Evolutionary conservation across 2,888 invertebrate genomes (phyloP), one percentile per base, ranked within the genome.

Genomic region (Scaptomyza reducta): DNA sequence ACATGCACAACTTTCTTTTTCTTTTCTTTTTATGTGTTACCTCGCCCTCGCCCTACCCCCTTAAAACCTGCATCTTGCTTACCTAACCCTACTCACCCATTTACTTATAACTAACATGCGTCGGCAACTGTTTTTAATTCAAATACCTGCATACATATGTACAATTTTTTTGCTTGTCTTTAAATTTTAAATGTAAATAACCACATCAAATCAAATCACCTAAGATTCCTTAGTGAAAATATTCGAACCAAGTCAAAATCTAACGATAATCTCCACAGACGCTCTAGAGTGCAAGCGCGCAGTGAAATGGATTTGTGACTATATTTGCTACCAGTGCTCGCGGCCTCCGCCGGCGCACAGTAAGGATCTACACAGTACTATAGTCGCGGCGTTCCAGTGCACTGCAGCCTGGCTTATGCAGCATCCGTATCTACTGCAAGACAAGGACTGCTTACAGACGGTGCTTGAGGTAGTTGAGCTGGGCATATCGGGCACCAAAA

Each of bases 271-370:
- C 90, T 91, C 91, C 88, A 90, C 92, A 97, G 97, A 97, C 93
- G 96, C 96, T 56, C 93, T 96, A 87, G 97, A 97, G 92, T 97
- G 97, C 90, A 96, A 96, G 92, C 94, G 97, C 88, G 97, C 97
- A 13, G 98, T 99, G 22, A 98, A 98, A 88, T 99, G 98, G 97
- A 95, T 99, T 62, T 99, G 99, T 92, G 98, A 99, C 93, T 99
- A 99, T 92, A 98, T 99, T 86, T 95, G 97, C 57, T 96, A 96
- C 91, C 98, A 98, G 91, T 98, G 98, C 93, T 96, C 96, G 86
- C 95, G 98, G 74, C 99, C 98, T 57, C 99, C 97, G 57, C 98
- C 95, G 62, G 97, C 96, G 44, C 98, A 98, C 93, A 97, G 97
- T 50, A 96, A 97, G 91, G 97, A 97, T 93, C 93, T 97, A 74